Evolutionary conservation across 2,797 vertebrate genomes (phyloP).

Genomic region (Pitangus sulphuratus): DNA sequence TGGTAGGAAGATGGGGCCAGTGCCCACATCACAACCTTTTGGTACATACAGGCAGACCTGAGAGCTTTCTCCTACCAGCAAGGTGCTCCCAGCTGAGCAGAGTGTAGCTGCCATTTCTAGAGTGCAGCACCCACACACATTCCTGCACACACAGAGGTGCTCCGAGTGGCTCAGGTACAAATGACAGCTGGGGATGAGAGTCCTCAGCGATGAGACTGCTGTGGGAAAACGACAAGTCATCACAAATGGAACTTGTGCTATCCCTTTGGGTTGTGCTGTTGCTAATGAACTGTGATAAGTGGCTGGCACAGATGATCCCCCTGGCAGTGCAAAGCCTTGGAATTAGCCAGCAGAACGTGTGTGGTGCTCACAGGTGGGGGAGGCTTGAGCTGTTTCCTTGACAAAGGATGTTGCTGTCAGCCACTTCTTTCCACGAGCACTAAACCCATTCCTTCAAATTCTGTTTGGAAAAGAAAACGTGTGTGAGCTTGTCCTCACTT

Average conservation of each 20-base stretch:
- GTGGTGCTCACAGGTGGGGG: not conserved
- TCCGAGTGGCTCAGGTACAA: not conserved
- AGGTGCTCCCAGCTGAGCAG: not conserved
- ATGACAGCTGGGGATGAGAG: not conserved
- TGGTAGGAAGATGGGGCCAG: not conserved
- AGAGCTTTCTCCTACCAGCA: not conserved
- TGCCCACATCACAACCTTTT: not conserved
- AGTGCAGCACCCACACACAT: not conserved
- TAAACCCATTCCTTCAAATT: not conserved
- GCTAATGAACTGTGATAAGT: not conserved
- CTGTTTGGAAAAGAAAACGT: not conserved
- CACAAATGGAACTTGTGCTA: not conserved
- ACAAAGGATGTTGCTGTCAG: not conserved
- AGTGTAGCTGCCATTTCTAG: not conserved
- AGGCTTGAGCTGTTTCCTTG: not conserved
- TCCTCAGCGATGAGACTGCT: not conserved
- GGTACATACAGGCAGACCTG: not conserved
- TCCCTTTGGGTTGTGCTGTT: not conserved
- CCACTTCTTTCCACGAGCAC: not conserved
- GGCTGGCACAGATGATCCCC: not conserved
- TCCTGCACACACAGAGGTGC: fast-evolving
- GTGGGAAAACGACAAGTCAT: not conserved
- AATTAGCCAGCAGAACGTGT: not conserved
- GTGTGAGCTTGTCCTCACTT: not conserved
- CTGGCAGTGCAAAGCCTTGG: not conserved